Base-by-base conservation (phyloP, 2,113 vertebrate species). In the Phyllostomus hastatus region DNA sequence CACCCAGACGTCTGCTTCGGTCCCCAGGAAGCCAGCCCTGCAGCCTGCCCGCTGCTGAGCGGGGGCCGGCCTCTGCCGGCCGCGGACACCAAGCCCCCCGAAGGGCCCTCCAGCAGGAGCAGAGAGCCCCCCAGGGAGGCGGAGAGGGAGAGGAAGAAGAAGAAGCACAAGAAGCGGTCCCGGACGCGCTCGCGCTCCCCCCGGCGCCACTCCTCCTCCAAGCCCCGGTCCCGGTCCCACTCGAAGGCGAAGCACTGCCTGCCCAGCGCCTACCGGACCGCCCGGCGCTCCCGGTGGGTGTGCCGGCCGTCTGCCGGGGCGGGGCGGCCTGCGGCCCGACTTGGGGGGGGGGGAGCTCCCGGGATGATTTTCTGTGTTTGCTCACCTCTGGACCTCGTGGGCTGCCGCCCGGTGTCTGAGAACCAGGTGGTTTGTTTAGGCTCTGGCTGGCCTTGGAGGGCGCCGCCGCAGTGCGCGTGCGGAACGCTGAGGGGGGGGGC, bases 161-260 rank as follows among this genome's bases (percentile, higher is more conserved):
- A 99, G 93, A 99, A 99, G 96, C 99, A 99, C 97, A 99, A 99
- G 97, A 99, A 99, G 84, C 98, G 99, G 57, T 99, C 99, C 10
- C 98, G 99, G 19, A 99, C 99, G 19, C 97, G 99, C 72, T 99
- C 99, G 0, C 98, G 98, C 16, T 99, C 99, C 1, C 99, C 99
- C 70, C 99, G 98, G 91, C 97, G 98, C 70, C 98, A 98, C 80
- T 98, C 98, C 0, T 98, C 98, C 0, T 99, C 99, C 33, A 99
- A 98, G 69, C 97, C 98, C 95, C 98, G 98, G 95, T 98, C 98
- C 41, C 97, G 98, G 57, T 98, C 99, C 4, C 99, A 98, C 97
- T 98, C 99, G 43, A 99, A 99, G 98, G 99, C 98, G 91, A 99
- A 99, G 98, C 99, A 99, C 92, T 98, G 99, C 1, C 99, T 99